Evolutionary conservation across 2,113 vertebrate species (phyloP).

Genomic region (Illadopsis cleaveri): DNA sequence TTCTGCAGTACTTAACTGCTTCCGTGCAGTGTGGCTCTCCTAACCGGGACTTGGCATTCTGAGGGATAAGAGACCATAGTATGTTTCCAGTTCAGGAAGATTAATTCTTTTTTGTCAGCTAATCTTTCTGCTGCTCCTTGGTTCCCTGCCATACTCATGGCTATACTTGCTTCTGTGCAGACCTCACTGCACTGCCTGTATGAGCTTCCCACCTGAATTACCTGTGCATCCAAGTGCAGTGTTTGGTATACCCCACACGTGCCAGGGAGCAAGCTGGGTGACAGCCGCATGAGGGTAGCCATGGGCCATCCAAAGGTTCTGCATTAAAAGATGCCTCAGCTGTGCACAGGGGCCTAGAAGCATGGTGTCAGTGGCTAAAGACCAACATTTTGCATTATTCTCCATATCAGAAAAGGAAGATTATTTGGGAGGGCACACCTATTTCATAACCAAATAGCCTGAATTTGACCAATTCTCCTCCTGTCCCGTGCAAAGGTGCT

Average conservation of each 20-base stretch:
- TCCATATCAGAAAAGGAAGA: not conserved
- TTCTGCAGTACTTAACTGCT: not conserved
- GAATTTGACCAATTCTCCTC: not conserved
- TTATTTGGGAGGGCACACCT: not conserved
- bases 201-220: not conserved
- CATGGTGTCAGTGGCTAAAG: not conserved
- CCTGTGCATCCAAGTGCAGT: not conserved
- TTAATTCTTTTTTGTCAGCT: not conserved
- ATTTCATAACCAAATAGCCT: not conserved
- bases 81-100: not conserved
- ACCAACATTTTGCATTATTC: not conserved
- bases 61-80: not conserved
- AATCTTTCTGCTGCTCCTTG: not conserved
- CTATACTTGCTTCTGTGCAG: not conserved
- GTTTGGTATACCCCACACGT: not conserved
- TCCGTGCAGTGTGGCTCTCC: not conserved
- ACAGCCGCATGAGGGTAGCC: not conserved
- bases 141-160: not conserved
- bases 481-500: not conserved
- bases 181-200: not conserved
- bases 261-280: accelerated
- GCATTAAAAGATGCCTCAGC: not conserved
- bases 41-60: not conserved
- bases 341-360: not conserved
- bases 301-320: not conserved